These are phyloP conservation scores for Takifugu ocellatus DNA, from an alignment of 2,797 vertebrate species.

Conservation along the genomic window DNA sequence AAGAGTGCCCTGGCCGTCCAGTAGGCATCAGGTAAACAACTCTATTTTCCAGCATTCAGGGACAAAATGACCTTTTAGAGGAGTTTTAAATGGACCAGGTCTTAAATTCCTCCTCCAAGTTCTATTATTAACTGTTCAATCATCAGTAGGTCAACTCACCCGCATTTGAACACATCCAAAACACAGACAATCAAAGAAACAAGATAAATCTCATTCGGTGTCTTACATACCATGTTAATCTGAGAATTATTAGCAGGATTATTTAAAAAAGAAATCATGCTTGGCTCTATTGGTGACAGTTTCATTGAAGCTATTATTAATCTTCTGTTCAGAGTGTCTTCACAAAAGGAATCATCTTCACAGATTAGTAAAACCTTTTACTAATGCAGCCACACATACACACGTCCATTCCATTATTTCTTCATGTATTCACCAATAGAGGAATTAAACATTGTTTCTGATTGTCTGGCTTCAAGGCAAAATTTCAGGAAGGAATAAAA, in stretches of 20 bases:
- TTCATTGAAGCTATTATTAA: conserved; percentile 1
- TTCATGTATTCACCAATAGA: conserved; percentile 51
- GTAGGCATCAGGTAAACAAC: conserved; percentile 85
- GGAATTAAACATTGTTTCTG: conserved; percentile 50
- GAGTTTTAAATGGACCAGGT: conserved; percentile 67
- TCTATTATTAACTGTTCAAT: conserved; percentile 23
- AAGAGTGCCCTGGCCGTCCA: conserved; percentile 85
- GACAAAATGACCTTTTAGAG: conserved; percentile 61
- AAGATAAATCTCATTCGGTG: conserved; percentile 50
- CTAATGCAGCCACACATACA: conserved; percentile 59
- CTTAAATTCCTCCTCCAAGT: conserved; percentile 61
- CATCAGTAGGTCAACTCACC: conserved; percentile 57
- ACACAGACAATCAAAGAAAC: conserved; percentile 64
- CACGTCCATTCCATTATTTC: conserved; percentile 60
- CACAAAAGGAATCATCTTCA: conserved; percentile 45
- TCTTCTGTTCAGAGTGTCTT: conserved; percentile 55
- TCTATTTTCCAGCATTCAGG: conserved; percentile 74
- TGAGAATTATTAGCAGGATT: conserved; percentile 45
- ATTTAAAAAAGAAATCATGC: conserved; percentile 23
- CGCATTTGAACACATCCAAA: conserved; percentile 25
- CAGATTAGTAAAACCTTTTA: conserved; percentile 62
- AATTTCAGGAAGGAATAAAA: conserved; percentile 14
- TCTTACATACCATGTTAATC: conserved; percentile 54
- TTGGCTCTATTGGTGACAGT: conserved; percentile 46
- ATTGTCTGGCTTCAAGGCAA: conserved; percentile 52